phyloP scores from a whole-genome alignment of 2,888 invertebrate genomes.

The Argynnis bischoffii region DNA sequence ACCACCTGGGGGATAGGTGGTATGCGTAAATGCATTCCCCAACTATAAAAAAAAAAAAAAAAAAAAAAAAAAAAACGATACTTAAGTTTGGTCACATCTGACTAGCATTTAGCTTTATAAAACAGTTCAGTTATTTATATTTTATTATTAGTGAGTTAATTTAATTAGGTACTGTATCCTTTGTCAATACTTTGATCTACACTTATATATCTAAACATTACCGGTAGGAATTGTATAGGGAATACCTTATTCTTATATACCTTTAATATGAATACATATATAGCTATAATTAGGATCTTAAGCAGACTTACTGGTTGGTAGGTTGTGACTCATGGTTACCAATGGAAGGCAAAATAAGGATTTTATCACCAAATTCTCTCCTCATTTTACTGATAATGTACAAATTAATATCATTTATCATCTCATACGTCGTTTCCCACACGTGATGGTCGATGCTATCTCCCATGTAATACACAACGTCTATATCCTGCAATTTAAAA shows the following conservation, averaged over 20 bases:
- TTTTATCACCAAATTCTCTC: conserved; percentile 80
- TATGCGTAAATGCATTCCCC: no score
- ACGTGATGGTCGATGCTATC: conserved; percentile 93
- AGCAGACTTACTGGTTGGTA: conserved; percentile 86
- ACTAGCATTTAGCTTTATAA: no score
- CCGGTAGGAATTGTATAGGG: no score
- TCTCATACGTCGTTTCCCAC: conserved; percentile 90
- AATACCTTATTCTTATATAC: neutral
- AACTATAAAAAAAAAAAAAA: no score
- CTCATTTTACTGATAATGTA: conserved; percentile 78
- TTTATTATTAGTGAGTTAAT: no score
- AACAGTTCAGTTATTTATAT: no score
- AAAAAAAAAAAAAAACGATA: no score
- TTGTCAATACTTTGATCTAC: no score
- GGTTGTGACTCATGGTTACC: conserved; percentile 95
- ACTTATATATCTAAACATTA: no score
- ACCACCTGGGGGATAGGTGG: no score
- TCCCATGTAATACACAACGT: conserved; percentile 91
- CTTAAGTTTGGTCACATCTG: no score
- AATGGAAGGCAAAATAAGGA: conserved; percentile 85
- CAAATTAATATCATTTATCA: conserved; percentile 83
- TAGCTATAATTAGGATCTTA: conserved; percentile 6
- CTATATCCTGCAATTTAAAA: conserved; percentile 73
- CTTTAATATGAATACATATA: neutral
- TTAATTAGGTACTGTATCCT: no score